Conservation (phyloP, 2,797 vertebrate species). For the Myotis vivesi region DNA sequence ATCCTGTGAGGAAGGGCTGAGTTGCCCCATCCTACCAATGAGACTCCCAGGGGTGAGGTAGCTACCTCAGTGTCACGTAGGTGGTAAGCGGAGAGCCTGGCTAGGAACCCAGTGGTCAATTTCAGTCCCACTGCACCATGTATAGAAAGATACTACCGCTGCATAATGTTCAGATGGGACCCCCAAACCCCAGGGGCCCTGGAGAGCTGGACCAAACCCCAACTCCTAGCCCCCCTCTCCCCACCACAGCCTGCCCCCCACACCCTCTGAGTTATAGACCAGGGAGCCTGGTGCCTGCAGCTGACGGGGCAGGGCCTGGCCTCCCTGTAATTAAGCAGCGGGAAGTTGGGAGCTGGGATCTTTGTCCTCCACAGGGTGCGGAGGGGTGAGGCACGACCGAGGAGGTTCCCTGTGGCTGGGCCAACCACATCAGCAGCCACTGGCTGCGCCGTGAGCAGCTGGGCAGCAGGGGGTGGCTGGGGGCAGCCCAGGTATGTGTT, state of each 20-base stretch:
- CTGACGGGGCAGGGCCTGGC: slow-evolving; percentile 14
- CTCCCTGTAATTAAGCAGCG: slow-evolving; percentile 62
- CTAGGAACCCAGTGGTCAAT: not conserved
- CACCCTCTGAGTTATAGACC: not conserved
- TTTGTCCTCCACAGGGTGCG: slow-evolving; percentile 29
- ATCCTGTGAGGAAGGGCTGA: not conserved
- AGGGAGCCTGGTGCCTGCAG: slow-evolving; percentile 6
- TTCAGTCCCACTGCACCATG: not conserved
- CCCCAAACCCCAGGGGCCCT: not conserved
- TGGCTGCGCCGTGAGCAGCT: not conserved
- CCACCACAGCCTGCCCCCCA: not conserved
- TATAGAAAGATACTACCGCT: not conserved
- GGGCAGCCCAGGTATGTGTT: not conserved
- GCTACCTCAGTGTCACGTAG: not conserved
- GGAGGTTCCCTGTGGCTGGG: not conserved
- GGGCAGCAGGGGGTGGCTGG: not conserved
- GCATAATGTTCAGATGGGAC: not conserved
- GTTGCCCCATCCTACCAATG: not conserved
- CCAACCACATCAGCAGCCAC: slow-evolving; percentile 26
- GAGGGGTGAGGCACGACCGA: slow-evolving; percentile 63
- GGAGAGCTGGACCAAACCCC: not conserved
- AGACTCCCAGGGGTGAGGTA: not conserved
- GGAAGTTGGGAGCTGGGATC: not conserved
- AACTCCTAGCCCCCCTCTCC: too few relatives aligned
- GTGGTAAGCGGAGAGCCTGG: not conserved